Conservation (phyloP, 2,888 invertebrate genomes). For the Cordilura impudica region DNA sequence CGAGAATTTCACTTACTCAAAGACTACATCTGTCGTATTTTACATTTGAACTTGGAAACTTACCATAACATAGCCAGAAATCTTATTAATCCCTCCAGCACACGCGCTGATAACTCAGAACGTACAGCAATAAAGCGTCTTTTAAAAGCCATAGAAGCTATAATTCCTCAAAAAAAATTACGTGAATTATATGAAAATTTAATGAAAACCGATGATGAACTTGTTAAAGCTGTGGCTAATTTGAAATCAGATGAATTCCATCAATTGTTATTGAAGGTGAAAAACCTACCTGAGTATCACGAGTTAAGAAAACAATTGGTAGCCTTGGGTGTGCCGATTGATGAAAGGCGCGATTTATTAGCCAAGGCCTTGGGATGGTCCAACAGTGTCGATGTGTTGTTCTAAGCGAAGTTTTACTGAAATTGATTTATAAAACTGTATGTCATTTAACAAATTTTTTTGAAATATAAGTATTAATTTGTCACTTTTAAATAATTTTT, state of each 20-base stretch:
- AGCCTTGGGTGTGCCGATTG: slow-evolving; percentile 65
- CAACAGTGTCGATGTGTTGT: slow-evolving; percentile 29
- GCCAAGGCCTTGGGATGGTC: slow-evolving; percentile 67
- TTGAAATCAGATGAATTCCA: slow-evolving; percentile 68
- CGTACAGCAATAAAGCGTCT: slow-evolving; percentile 67
- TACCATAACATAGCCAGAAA: slow-evolving; percentile 57
- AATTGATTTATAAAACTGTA: not conserved
- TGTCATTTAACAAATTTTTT: not conserved
- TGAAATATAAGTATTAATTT: not conserved
- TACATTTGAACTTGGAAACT: slow-evolving; percentile 66
- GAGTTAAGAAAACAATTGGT: slow-evolving; percentile 13
- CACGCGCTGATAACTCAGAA: slow-evolving; percentile 5
- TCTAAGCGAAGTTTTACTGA: slow-evolving; percentile 50
- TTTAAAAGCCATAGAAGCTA: slow-evolving; percentile 65
- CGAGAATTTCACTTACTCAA: slow-evolving; percentile 62
- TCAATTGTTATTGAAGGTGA: slow-evolving; percentile 37
- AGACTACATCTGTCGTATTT: slow-evolving; percentile 65
- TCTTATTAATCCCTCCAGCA: slow-evolving; percentile 56
- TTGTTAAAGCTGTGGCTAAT: slow-evolving; percentile 64
- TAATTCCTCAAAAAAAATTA: slow-evolving; percentile 65
- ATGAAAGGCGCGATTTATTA: slow-evolving; percentile 64
- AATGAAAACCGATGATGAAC: slow-evolving; percentile 63
- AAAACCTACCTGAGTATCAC: slow-evolving; percentile 39
- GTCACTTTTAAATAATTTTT: too few species aligned
- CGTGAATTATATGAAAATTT: slow-evolving; percentile 64